These are phyloP conservation scores for Diplosoma virens DNA, from an alignment of 23 tunicate species.

Conservation along the genomic window DNA sequence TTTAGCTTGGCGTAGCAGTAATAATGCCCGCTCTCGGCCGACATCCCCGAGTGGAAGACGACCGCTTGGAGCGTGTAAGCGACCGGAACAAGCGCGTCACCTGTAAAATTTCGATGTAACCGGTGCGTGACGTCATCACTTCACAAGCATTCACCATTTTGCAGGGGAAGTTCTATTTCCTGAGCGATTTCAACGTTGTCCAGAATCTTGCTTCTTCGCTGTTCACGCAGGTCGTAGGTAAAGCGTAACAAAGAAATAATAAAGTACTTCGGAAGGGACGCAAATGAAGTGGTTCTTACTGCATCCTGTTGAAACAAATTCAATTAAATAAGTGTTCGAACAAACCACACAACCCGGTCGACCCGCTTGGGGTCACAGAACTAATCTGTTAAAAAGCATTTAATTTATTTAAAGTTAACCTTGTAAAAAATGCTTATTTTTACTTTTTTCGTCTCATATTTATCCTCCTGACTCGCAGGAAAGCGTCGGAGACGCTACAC, in stretches of 20 bases:
- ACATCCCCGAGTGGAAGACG: constrained; percentile 58
- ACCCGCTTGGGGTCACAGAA: too few species aligned
- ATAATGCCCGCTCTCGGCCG: constrained; percentile 65
- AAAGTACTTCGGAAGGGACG: constrained; percentile 31
- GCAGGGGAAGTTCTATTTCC: constrained; percentile 32
- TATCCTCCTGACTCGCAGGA: too few species aligned
- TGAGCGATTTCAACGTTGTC: constrained; percentile 47
- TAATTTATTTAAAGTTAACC: too few species aligned
- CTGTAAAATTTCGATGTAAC: too few species aligned
- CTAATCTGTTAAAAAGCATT: too few species aligned
- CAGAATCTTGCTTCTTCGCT: constrained; percentile 41
- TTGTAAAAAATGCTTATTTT: too few species aligned
- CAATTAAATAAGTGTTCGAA: too few species aligned
- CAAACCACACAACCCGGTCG: too few species aligned
- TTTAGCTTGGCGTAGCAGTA: constrained; percentile 36
- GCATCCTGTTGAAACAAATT: too few species aligned
- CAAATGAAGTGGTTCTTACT: constrained; percentile 10
- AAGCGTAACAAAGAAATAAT: constrained; percentile 46
- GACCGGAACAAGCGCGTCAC: background rate
- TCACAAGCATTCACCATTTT: constrained; percentile 35
- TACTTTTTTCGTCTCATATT: too few species aligned
- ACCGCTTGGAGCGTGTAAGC: constrained; percentile 20
- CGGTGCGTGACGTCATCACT: too few species aligned
- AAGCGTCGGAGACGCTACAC: too few species aligned
- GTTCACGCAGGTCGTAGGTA: constrained; percentile 38